Percentiles rank a stretch among this genome's conserved stretches.
These are phyloP conservation scores for Thymelicus lineola DNA, from an alignment of 2,888 invertebrate genomes.

Conservation along the genomic window DNA sequence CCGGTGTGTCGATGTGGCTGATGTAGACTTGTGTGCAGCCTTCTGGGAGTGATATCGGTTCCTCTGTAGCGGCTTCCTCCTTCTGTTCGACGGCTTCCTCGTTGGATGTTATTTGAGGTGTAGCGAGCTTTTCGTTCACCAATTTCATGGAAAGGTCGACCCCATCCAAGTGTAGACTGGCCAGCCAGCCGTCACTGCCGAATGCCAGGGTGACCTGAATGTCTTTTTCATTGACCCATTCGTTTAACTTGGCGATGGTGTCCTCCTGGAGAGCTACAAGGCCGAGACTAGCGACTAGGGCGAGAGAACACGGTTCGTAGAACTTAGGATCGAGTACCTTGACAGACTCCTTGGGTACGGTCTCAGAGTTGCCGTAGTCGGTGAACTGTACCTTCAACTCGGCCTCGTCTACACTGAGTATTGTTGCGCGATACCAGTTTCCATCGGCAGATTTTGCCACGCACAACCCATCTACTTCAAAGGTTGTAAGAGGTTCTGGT, in stretches of 20 bases:
- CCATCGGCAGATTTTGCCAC: conserved; percentile 86
- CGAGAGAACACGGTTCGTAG: conserved; percentile 70
- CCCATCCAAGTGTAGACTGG: conserved; percentile 78
- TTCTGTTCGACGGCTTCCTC: conserved; percentile 54
- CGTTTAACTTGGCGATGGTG: conserved; percentile 62
- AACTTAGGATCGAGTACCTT: conserved; percentile 80
- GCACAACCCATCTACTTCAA: conserved; percentile 83
- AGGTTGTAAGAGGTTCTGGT: conserved; percentile 67
- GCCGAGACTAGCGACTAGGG: conserved; percentile 70
- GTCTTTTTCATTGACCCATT: conserved; percentile 79
- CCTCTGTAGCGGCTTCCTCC: conserved; percentile 52
- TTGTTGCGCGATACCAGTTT: conserved; percentile 89
- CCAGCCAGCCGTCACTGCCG: conserved; percentile 84
- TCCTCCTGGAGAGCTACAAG: conserved; percentile 72
- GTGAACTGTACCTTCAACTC: conserved; percentile 84
- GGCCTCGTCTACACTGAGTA: conserved; percentile 72
- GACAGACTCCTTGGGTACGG: conserved; percentile 71
- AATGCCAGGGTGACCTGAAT: conserved; percentile 82
- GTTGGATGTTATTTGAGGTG: conserved; percentile 56
- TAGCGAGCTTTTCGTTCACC: conserved; percentile 70
- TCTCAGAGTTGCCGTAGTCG: conserved; percentile 90
- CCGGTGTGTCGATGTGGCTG: conserved; percentile 90
- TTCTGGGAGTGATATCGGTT: conserved; percentile 64
- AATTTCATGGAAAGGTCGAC: conserved; percentile 81
- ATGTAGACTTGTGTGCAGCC: conserved; percentile 83